Evolutionary conservation across 2,797 vertebrate species (phyloP), one percentile per base, ranked within the genome.

Genomic region (Crocidura indochinensis): DNA sequence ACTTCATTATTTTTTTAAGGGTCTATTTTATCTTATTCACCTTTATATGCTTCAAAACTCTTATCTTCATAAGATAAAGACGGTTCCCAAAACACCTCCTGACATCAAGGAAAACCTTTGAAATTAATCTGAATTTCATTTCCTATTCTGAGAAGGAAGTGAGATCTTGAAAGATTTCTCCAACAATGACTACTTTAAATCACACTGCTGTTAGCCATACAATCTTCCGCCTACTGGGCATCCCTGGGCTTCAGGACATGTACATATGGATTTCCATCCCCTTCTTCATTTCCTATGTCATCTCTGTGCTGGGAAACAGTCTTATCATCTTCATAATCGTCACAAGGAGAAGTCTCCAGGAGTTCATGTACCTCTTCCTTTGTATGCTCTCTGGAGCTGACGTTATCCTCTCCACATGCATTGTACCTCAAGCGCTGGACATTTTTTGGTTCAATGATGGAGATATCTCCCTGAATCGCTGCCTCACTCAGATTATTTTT

Each of bases 401-500:
- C 17, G 2, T 78, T 5, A 20, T 87, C 49, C 74, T 78, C 20
- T 78, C 75, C 51, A 78, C 20, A 0, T 78, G 85, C 85, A 62
- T 65, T 8, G 27, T 78, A 15, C 75, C 85, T 47, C 65, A 71
- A 60, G 80, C 94, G 20, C 29, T 87, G 85, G 85, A 65, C 38
- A 31, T 87, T 8, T 87, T 87, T 65, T 87, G 75, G 75, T 87
- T 87, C 51, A 14, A 0, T 15, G 22, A 1, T 8, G 46, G n/a
- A 60, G 60, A 51, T 44, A 75, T 94, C 15, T 60, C 73, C 31
- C 87, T 95, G n/a, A 47, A 79, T 65, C 29, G 44, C 49, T 95
- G 93, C 71, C 71, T 94, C 20, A 76, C 85, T 15, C 93, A 94
- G n/a, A 67, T 91, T 2, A 49, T 91, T 2, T 80, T 94, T 6